Base-by-base conservation (phyloP, 2,113 vertebrate genomes). In the Sebastes fasciatus region DNA sequence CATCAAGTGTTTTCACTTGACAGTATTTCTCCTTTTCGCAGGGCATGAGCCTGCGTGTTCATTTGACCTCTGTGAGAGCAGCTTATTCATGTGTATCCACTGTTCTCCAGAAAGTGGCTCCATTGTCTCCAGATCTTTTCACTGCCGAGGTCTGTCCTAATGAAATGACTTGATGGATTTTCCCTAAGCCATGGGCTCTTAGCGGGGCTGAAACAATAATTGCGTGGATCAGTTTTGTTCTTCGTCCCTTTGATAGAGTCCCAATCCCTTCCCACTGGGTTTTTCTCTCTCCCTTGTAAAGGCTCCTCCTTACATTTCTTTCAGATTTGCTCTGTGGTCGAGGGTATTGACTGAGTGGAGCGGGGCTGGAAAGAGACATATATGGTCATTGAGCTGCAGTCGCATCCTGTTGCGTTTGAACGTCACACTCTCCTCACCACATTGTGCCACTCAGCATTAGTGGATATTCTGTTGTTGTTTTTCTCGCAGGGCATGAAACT, bases 161-260 rank as follows among this genome's bases (percentile, higher is more conserved):
- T 90, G 74, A 92, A 91, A 93, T 86, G 80, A 80, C 86, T 64
- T 89, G 87, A 93, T 93, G 86, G 91, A 93, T 93, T 93, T 90
- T 82, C 54, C 86, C 87, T 90, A 88, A 93, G 85, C 91, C 78
- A 42, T 4, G 9, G 74, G 72, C 80, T 90, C 74, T 87, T 78
- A 80, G 79, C 69, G 16, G 34, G 76, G 62, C 86, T 76, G 82
- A 90, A 89, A 87, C 76, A 86, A 90, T 89, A 82, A 89, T 80
- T 85, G 77, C 34, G 52, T 71, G 74, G 77, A 85, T 88, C 62
- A 58, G 42, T 88, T 91, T 85, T 76, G 84, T 89, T 88, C 79
- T 78, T 69, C 61, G 49, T 64, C 69, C 26, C 42, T 55, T 73
- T 79, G 79, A 92, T 86, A 79, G 87, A 91, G 86, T 90, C 77